Evolutionary conservation across 1,140 invertebrate genomes (phyloP), one percentile per base, ranked within the genome.

Genomic region (Macrosteles quadrilineatus): DNA sequence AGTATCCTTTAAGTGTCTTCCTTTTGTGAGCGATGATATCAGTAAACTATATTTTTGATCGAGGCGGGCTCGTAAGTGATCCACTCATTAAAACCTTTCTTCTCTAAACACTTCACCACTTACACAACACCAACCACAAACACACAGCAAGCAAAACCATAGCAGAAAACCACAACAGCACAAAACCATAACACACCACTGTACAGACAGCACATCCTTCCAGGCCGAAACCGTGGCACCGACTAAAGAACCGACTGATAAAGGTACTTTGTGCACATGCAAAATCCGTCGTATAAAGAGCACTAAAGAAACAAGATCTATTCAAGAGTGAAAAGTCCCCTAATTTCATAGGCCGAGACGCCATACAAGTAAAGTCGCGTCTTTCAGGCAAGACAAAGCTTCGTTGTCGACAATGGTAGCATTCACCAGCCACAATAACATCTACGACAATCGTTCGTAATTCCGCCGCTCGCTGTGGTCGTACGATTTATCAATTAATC

Each of bases 241-340:
- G 53, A 62, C 66, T 68, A 63, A 47, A 69, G 45, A 68, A 59
- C 53, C 31, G 53, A 57, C 53, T 59, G 50, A 69, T 69, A 69
- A 69, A 63, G 62, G 43, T 21, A 69, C 68, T 69, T 69, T 69
- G 68, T 69, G 59, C 23, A 69, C 68, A 69, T 69, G 68, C 68
- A 64, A 69, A 69, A 69, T 69, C 68, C 57, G 30, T 31, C 53
- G 25, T 69, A 69, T 59, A 69, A 69, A 69, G 59, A 64, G 68
- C 36, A 40, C n/a, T 47, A 50, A 64, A 64, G 57, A 69, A 69
- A 69, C 32, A 62, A 69, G 57, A 67, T 47, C 43, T 30, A 50
- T 69, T 47, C 68, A 63, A 29, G 36, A 59, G 55, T 57, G 57
- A 62, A 63, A 69, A 59, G 59, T 59, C 43, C 36, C 68, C 68